Conservation (phyloP, 2,113 vertebrate species). For the Cricetomys ansorgei region DNA sequence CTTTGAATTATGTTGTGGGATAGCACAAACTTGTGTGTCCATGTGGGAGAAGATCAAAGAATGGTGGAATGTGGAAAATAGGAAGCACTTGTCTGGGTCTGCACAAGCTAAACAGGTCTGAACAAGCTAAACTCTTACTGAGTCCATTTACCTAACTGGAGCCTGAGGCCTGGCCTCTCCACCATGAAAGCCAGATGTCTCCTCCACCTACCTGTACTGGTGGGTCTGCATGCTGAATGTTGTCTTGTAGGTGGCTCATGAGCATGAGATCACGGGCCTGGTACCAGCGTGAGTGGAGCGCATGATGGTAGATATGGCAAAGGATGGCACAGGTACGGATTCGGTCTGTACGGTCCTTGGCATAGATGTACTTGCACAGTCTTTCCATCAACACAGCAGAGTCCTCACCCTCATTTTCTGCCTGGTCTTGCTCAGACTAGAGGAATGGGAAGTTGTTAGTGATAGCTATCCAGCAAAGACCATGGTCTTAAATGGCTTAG, state of each 20-base stretch:
- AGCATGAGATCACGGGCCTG: constrained; percentile 96
- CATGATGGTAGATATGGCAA: constrained; percentile 96
- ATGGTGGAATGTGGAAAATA: background rate
- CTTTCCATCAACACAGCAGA: constrained; percentile 93
- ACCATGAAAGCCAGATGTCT: too few relatives aligned
- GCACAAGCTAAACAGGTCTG: background rate
- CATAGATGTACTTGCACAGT: constrained; percentile 94
- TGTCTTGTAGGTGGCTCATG: constrained; percentile 96
- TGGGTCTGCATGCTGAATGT: constrained; percentile 95
- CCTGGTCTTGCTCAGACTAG: constrained; percentile 94
- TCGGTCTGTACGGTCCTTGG: constrained; percentile 94
- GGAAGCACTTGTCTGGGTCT: background rate
- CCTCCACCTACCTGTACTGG: constrained; percentile 91
- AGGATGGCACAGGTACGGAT: constrained; percentile 96
- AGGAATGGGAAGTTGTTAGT: too few relatives aligned
- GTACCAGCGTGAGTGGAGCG: constrained; percentile 95
- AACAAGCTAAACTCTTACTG: background rate
- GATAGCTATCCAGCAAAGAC: background rate
- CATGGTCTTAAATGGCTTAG: background rate
- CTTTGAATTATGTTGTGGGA: background rate
- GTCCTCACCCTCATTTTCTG: constrained; percentile 93
- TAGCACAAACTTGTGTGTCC: background rate
- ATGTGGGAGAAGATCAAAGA: background rate
- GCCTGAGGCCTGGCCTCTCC: background rate
- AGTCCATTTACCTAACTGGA: background rate